Evolutionary conservation across 2,888 invertebrate genomes (phyloP).

Genomic region (Ophion slaviceki): DNA sequence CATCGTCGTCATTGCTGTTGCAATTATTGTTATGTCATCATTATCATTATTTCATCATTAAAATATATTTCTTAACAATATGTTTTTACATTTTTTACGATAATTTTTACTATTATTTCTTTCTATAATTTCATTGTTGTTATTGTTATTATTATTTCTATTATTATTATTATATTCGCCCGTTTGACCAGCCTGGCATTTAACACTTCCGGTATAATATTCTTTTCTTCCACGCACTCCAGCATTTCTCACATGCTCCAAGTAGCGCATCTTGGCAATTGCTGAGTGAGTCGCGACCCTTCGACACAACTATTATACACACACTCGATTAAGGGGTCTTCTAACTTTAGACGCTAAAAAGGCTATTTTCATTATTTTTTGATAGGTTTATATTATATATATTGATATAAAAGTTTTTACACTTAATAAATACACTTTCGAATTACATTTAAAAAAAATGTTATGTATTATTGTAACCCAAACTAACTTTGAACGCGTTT

Average conservation of each 20-base stretch:
- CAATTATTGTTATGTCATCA: background rate
- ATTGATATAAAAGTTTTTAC: too few species aligned
- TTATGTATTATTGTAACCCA: too few species aligned
- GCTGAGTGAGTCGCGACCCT: constrained; percentile 36
- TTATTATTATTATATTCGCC: background rate
- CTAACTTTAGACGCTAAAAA: too few species aligned
- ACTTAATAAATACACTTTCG: too few species aligned
- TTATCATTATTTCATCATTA: background rate
- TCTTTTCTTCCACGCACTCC: constrained; percentile 8
- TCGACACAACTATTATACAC: constrained; percentile 19
- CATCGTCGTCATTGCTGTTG: background rate
- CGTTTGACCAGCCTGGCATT: constrained; percentile 7
- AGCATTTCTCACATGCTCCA: background rate
- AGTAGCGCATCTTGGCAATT: constrained; percentile 31
- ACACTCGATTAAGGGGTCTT: background rate
- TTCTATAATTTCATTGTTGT: too few species aligned
- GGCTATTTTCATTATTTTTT: too few species aligned
- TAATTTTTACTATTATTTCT: too few species aligned
- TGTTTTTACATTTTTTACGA: too few species aligned
- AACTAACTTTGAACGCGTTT: too few species aligned
- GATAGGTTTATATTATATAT: too few species aligned
- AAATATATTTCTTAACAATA: background rate
- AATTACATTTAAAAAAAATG: too few species aligned
- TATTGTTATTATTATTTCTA: background rate
- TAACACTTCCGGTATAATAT: constrained; percentile 1